phyloP scores from a whole-genome alignment of 2,113 vertebrate species.

The Cettia cetti region DNA sequence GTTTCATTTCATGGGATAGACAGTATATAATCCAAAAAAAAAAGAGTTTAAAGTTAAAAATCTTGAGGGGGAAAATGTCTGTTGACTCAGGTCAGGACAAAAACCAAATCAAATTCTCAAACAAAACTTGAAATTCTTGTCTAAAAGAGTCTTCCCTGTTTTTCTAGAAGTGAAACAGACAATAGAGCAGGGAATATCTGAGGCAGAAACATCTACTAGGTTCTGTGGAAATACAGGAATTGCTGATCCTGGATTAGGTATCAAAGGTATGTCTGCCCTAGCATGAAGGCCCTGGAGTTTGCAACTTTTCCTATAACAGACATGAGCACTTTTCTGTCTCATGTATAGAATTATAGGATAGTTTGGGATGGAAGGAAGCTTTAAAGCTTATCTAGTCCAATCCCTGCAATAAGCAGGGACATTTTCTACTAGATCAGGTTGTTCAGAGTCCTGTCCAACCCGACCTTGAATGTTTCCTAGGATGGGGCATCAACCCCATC shows the following conservation, averaged over 20 bases:
- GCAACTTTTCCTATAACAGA: background rate
- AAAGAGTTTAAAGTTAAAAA: background rate
- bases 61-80: background rate
- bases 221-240: background rate
- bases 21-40: background rate
- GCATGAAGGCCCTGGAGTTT: background rate
- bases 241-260: background rate
- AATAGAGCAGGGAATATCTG: background rate
- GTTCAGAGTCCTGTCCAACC: background rate
- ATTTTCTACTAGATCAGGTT: background rate
- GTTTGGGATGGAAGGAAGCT: background rate
- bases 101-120: background rate
- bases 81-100: background rate
- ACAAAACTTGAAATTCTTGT: background rate
- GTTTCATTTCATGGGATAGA: background rate
- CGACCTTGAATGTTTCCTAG: background rate
- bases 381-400: background rate
- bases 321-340: background rate
- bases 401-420: background rate
- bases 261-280: background rate
- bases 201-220: background rate
- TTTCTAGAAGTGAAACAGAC: background rate
- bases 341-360: background rate
- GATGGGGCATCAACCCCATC: too few relatives aligned
- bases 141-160: background rate